These are phyloP conservation scores for Agrilus cyanescens DNA, from an alignment of 2,888 invertebrate species.

Conservation along the genomic window DNA sequence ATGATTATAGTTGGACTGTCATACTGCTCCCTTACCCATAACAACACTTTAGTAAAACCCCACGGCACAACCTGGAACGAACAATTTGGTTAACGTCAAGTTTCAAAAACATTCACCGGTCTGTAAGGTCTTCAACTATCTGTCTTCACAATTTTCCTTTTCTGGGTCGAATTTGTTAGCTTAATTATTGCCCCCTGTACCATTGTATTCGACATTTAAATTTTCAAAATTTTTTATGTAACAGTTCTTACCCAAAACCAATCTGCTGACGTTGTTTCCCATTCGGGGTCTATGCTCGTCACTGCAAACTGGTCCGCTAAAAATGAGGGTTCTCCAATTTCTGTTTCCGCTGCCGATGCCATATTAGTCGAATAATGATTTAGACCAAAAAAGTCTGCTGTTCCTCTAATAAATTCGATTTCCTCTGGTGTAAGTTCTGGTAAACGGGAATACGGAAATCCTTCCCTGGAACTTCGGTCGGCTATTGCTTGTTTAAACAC, in stretches of 20 bases:
- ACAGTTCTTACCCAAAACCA: too few relatives aligned
- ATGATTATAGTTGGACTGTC: too few relatives aligned
- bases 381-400: constrained; percentile 61
- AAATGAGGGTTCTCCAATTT: constrained; percentile 7
- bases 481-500: constrained; percentile 49
- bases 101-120: too few relatives aligned
- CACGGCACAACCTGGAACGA: constrained; percentile 36
- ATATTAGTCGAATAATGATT: constrained; percentile 67
- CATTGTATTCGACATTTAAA: too few relatives aligned
- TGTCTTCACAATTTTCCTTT: too few relatives aligned
- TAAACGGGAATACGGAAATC: constrained; percentile 47
- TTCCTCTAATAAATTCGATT: constrained; percentile 44
- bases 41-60: constrained; percentile 44
- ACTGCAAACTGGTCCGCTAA: too few relatives aligned
- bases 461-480: constrained; percentile 44
- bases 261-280: constrained; percentile 1
- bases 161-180: too few relatives aligned
- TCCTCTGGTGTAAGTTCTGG: constrained; percentile 50
- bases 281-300: constrained; percentile 5
- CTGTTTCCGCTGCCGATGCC: constrained; percentile 33
- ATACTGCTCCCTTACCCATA: constrained; percentile 30
- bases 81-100: too few relatives aligned
- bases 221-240: too few relatives aligned
- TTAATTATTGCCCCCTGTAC: too few relatives aligned
- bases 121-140: too few relatives aligned